Percentiles rank a stretch among this genome's conserved stretches.
phyloP scores from a whole-genome alignment of 2,797 vertebrate species.

The Podarcis siculus region DNA sequence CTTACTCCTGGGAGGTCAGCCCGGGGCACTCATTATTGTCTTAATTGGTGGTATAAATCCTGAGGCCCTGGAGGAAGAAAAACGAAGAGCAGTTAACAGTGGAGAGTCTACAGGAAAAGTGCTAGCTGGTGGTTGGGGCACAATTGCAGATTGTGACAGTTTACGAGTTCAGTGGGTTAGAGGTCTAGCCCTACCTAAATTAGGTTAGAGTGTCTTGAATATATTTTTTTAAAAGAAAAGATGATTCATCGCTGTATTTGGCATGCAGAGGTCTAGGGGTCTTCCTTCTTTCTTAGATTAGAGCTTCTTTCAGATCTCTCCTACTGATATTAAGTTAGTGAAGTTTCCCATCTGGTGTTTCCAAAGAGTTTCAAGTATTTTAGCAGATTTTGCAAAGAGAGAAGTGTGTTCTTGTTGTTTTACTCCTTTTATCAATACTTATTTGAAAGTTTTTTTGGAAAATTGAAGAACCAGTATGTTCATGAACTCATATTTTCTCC shows the following conservation, averaged over 20 bases:
- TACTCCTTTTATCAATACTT: constrained; percentile 71
- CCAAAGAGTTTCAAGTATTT: constrained; percentile 75
- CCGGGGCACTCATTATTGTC: constrained; percentile 81
- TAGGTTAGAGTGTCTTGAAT: constrained; percentile 69
- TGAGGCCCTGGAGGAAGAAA: constrained; percentile 71
- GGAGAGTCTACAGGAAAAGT: constrained; percentile 63
- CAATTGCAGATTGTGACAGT: constrained; percentile 61
- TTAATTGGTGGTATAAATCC: constrained; percentile 84
- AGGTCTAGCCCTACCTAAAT: constrained; percentile 65
- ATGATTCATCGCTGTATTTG: constrained; percentile 61
- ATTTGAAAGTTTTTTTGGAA: not conserved
- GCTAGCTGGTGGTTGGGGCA: constrained; percentile 11
- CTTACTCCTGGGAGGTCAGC: constrained; percentile 80
- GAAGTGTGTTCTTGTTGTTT: constrained; percentile 68
- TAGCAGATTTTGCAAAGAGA: constrained; percentile 73
- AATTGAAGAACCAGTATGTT: not conserved
- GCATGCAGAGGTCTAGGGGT: constrained; percentile 70
- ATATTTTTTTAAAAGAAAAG: constrained; percentile 67
- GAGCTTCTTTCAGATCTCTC: constrained; percentile 72
- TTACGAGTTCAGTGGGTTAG: constrained; percentile 68
- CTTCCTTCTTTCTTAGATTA: constrained; percentile 57
- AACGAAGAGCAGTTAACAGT: constrained; percentile 62
- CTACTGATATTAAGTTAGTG: constrained; percentile 79
- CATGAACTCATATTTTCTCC: not conserved
- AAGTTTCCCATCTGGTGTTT: constrained; percentile 76